A percentile compares a stretch with the other conserved stretches of the same genome.
Evolutionary conservation across 1,140 invertebrate genomes (phyloP).

Genomic region (Rhysida immarginata): DNA sequence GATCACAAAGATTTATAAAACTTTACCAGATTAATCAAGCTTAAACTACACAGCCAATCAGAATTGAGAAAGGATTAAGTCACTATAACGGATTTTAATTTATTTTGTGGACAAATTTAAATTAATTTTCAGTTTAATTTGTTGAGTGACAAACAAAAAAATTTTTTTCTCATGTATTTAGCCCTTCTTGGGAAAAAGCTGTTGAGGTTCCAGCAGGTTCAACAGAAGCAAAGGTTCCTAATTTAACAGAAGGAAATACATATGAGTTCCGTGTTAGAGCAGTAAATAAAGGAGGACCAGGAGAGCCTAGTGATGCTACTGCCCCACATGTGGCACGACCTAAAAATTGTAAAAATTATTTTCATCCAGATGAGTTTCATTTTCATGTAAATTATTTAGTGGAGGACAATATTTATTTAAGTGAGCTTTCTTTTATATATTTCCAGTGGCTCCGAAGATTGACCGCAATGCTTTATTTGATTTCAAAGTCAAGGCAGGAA

Average conservation of each 20-base stretch:
- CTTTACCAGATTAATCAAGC: too few species aligned
- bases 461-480: constrained; percentile 83
- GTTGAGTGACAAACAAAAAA: too few species aligned
- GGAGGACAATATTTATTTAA: too few species aligned
- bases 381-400: constrained; percentile 8
- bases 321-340: constrained; percentile 75
- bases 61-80: too few species aligned
- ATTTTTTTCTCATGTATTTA: constrained; percentile 18
- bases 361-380: background rate
- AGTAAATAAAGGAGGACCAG: constrained; percentile 67
- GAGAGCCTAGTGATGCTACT: constrained; percentile 76
- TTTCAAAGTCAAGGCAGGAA: constrained; percentile 80
- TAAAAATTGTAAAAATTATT: constrained; percentile 52
- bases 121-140: too few species aligned
- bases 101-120: too few species aligned
- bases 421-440: constrained; percentile 19
- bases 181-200: constrained; percentile 72
- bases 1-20: too few species aligned
- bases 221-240: constrained; percentile 63
- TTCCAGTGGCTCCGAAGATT: constrained; percentile 71
- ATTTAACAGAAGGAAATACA: constrained; percentile 74
- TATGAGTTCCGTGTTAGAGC: constrained; percentile 90
- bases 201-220: constrained; percentile 67
- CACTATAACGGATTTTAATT: too few species aligned
- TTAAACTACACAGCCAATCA: too few species aligned